Conservation (phyloP, 2,113 vertebrate genomes). For the Poeciliopsis occidentalis region DNA sequence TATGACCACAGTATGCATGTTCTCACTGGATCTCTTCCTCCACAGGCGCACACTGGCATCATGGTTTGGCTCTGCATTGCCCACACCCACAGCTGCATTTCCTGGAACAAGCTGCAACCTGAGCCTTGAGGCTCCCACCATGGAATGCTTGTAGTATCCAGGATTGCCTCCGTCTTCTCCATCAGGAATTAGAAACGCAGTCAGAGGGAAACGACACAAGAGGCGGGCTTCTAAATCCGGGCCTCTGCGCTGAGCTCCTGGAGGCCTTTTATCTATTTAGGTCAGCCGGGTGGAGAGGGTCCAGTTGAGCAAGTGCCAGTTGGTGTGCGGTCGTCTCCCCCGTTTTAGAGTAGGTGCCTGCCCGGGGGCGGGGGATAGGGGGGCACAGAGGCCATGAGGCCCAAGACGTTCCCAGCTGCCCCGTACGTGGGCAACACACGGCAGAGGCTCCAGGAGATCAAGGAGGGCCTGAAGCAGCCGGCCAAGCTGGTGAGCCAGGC, state of each 20-base stretch:
- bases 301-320: too few relatives aligned
- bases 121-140: slow-evolving; percentile 74
- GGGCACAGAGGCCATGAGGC: too few relatives aligned
- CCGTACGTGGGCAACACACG: too few relatives aligned
- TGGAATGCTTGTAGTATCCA: slow-evolving; percentile 68
- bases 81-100: slow-evolving; percentile 63
- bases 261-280: too few relatives aligned
- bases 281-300: too few relatives aligned
- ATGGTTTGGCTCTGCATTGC: slow-evolving; percentile 61
- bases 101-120: slow-evolving; percentile 75
- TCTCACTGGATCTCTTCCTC: too few relatives aligned
- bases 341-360: too few relatives aligned
- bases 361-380: too few relatives aligned
- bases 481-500: slow-evolving; percentile 89
- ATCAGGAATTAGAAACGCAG: slow-evolving; percentile 25
- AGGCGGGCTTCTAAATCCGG: slow-evolving; percentile 60
- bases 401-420: too few relatives aligned
- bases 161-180: slow-evolving; percentile 24
- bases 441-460: slow-evolving; percentile 95
- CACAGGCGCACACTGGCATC: slow-evolving; percentile 72
- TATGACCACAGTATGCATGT: too few relatives aligned
- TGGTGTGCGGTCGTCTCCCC: too few relatives aligned
- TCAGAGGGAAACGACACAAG: slow-evolving; percentile 23
- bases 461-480: slow-evolving; percentile 96
- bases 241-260: too few relatives aligned